phyloP scores from a whole-genome alignment of 53 echinoderm and acorn worm genomes.

The Astropecten irregularis region DNA sequence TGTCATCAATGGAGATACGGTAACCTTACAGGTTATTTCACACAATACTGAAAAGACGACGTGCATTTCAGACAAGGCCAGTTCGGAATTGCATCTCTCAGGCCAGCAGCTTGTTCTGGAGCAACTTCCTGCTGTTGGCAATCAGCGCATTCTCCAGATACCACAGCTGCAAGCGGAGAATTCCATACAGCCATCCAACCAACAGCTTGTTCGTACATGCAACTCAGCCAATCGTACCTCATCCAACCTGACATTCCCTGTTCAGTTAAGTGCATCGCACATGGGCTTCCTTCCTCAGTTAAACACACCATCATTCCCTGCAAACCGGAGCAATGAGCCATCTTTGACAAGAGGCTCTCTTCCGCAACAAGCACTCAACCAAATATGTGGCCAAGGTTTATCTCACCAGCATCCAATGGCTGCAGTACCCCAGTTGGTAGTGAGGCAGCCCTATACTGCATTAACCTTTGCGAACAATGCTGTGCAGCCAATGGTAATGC shows the following conservation, averaged over 20 bases:
- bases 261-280: not conserved
- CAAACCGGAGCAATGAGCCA: not conserved
- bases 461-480: too few relatives aligned
- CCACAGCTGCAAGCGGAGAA: slow-evolving; percentile 1
- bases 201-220: not conserved
- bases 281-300: slow-evolving; percentile 17
- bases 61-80: not conserved
- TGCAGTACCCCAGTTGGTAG: not conserved
- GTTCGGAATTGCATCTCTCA: not conserved
- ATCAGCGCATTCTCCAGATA: slow-evolving; percentile 5
- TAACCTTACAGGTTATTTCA: slow-evolving; percentile 28
- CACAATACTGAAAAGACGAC: not conserved
- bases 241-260: not conserved
- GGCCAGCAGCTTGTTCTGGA: not conserved
- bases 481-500: not conserved
- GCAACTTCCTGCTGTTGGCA: not conserved
- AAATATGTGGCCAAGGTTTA: not conserved
- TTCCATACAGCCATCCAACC: not conserved
- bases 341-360: not conserved
- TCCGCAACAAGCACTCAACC: not conserved
- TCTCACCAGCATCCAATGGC: not conserved
- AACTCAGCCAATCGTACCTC: not conserved
- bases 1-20: not conserved
- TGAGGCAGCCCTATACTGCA: too few relatives aligned
- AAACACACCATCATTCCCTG: not conserved